A percentile compares a stretch with the other conserved stretches of the same genome.
phyloP scores from a whole-genome alignment of 2,113 vertebrate genomes.

The Rhinogobius similis region DNA sequence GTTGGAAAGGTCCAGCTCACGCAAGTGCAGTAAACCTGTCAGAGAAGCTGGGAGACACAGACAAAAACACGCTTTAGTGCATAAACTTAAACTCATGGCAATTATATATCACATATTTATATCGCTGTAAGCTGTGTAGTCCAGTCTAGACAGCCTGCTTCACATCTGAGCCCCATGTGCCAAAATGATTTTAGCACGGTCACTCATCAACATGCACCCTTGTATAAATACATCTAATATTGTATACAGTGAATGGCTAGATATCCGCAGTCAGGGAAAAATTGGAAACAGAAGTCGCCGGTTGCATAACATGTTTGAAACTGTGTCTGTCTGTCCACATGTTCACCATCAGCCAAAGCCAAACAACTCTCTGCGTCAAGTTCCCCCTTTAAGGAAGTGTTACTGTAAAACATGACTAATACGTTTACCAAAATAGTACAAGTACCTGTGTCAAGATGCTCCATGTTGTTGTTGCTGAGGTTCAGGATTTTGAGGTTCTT shows the following conservation, averaged over 20 bases:
- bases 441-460: slow-evolving; percentile 87
- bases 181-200: slow-evolving; percentile 12
- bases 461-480: slow-evolving; percentile 87
- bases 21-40: slow-evolving; percentile 67
- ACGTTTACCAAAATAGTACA: neutral
- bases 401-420: slow-evolving; percentile 8
- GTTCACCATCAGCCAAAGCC: slow-evolving; percentile 19
- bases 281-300: slow-evolving; percentile 33
- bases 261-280: slow-evolving; percentile 8
- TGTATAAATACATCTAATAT: slow-evolving; percentile 26
- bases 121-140: neutral
- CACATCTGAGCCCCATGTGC: slow-evolving; percentile 5
- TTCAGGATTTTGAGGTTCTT: slow-evolving; percentile 87
- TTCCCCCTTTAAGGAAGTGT: neutral
- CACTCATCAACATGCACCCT: slow-evolving; percentile 13
- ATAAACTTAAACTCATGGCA: no score
- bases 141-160: slow-evolving; percentile 1
- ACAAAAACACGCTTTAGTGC: slow-evolving; percentile 1
- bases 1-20: slow-evolving; percentile 61
- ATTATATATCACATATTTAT: neutral
- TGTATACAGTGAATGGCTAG: slow-evolving; percentile 31
- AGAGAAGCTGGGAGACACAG: slow-evolving; percentile 47
- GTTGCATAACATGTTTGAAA: slow-evolving; percentile 17
- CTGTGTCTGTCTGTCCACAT: slow-evolving; percentile 18
- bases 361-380: slow-evolving; percentile 6